phyloP scores from a whole-genome alignment of 2,113 vertebrate genomes.

The Nyctibius bracteatus region DNA sequence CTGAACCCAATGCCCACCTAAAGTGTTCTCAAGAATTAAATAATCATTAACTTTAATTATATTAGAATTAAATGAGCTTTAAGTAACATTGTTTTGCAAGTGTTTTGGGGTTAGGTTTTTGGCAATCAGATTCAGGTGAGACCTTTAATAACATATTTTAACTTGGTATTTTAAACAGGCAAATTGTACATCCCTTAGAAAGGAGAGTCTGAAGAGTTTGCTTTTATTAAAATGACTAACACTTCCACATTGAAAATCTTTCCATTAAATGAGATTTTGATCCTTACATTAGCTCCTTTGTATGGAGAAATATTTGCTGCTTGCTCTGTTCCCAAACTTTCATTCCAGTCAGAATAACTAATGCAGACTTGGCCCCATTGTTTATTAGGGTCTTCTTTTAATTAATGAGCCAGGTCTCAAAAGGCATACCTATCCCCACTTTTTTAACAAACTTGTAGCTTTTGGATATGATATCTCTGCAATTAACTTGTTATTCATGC shows the following conservation, averaged over 20 bases:
- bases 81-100: background rate
- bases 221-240: background rate
- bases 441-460: background rate
- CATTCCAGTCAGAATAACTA: background rate
- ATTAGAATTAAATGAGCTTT: background rate
- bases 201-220: background rate
- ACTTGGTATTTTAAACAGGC: background rate
- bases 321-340: background rate
- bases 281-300: background rate
- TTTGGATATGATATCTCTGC: background rate
- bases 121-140: background rate
- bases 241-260: background rate
- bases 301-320: background rate
- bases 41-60: background rate
- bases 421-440: background rate
- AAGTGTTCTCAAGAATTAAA: background rate
- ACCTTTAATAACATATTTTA: background rate
- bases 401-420: background rate
- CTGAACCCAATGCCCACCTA: background rate
- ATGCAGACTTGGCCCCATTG: background rate
- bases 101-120: fast-evolving
- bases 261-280: background rate
- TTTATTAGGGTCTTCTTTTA: background rate
- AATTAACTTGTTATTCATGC: background rate
- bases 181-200: background rate